These are phyloP conservation scores for Cetonia aurata DNA, from an alignment of 2,888 invertebrate genomes.

Conservation along the genomic window DNA sequence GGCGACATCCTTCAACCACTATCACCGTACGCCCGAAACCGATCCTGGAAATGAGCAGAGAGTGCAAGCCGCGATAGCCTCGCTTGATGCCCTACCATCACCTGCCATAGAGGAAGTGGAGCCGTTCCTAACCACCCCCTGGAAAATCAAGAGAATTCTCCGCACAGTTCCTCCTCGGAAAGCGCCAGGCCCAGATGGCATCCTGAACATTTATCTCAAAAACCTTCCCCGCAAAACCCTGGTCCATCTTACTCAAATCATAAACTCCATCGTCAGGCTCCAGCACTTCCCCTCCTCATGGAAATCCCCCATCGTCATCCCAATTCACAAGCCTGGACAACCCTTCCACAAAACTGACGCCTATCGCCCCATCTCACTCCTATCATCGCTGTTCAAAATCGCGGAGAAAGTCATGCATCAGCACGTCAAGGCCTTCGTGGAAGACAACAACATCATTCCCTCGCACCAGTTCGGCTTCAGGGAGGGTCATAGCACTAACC, in stretches of 20 bases:
- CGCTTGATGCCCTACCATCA: not conserved
- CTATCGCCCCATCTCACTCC: conserved; percentile 47
- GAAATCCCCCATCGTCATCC: conserved; percentile 52
- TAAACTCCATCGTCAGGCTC: conserved; percentile 49
- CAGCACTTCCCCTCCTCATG: conserved; percentile 50
- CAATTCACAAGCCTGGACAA: conserved; percentile 49
- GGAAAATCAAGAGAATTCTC: not conserved
- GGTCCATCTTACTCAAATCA: conserved; percentile 42
- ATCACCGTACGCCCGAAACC: not conserved
- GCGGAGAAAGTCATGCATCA: conserved; percentile 28
- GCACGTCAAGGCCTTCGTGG: conserved; percentile 6
- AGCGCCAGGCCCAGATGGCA: conserved; percentile 38
- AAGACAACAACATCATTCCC: conserved; percentile 48
- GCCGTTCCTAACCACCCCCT: not conserved
- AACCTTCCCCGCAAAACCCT: conserved; percentile 45
- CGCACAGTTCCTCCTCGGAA: conserved; percentile 13
- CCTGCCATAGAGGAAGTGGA: not conserved
- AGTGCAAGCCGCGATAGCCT: not conserved
- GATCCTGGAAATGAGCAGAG: not conserved
- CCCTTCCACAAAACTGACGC: not conserved
- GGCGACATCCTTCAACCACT: not conserved
- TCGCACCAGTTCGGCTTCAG: conserved; percentile 57
- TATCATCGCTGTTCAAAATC: conserved; percentile 45
- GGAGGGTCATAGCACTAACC: conserved; percentile 54
- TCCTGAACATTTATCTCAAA: conserved; percentile 43